A percentile compares a stretch with the other conserved stretches of the same genome.
Evolutionary conservation across 2,888 invertebrate genomes (phyloP).

Genomic region (Lasioglossum morio): DNA sequence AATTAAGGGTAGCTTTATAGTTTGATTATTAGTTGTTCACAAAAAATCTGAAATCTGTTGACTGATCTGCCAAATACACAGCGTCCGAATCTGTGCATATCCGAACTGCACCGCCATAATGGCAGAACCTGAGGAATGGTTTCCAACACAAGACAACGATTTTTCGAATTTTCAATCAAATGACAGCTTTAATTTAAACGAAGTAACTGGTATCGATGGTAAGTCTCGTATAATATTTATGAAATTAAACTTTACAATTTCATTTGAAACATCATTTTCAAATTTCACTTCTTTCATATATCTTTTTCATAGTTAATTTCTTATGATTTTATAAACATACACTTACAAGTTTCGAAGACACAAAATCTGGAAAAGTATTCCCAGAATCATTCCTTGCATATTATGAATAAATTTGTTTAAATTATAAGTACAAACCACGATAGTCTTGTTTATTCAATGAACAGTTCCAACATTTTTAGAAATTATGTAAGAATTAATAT

Average conservation of each 20-base stretch:
- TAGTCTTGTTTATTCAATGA: neutral
- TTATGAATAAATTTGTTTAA: neutral
- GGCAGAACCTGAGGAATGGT: conserved; percentile 81
- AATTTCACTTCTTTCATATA: neutral
- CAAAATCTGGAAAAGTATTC: neutral
- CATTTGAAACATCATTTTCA: neutral
- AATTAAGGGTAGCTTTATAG: too few relatives aligned
- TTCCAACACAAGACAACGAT: conserved; percentile 80
- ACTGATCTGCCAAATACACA: too few relatives aligned
- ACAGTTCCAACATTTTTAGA: neutral
- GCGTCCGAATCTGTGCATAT: too few relatives aligned
- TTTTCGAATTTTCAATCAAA: conserved; percentile 84
- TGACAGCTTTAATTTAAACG: conserved; percentile 89
- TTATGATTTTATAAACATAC: neutral
- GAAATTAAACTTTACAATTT: conserved; percentile 19
- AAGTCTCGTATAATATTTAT: conserved; percentile 74
- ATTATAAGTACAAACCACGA: neutral
- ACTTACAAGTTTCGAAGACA: neutral
- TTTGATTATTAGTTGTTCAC: too few relatives aligned
- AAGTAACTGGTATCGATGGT: conserved; percentile 90
- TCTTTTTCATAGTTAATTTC: neutral
- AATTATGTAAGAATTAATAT: conserved; percentile 4
- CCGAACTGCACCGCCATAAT: too few relatives aligned
- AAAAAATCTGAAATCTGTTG: too few relatives aligned
- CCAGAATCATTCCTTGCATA: neutral